Evolutionary conservation across 2,888 invertebrate species (phyloP).

Genomic region (Achlya flavicornis): DNA sequence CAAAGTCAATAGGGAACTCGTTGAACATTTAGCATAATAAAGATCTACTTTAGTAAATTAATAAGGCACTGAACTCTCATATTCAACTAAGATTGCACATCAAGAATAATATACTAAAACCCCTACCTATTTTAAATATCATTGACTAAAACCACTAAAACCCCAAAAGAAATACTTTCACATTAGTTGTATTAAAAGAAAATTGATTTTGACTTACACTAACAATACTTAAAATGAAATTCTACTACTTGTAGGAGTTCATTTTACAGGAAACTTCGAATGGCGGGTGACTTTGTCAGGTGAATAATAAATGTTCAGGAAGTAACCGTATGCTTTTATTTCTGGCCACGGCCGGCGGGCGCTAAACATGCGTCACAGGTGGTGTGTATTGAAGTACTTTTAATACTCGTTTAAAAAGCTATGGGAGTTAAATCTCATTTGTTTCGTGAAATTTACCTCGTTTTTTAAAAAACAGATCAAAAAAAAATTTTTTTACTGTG

Average conservation of each 20-base stretch:
- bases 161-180: no score
- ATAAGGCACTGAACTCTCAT: no score
- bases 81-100: neutral
- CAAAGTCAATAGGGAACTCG: no score
- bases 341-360: constrained; percentile 40
- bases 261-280: constrained; percentile 62
- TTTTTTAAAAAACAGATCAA: neutral
- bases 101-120: no score
- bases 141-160: no score
- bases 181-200: neutral
- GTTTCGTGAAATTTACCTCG: neutral
- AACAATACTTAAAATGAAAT: constrained; percentile 63
- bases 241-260: constrained; percentile 38
- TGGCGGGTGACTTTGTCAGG: constrained; percentile 66
- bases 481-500: neutral
- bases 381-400: neutral
- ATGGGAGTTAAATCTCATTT: constrained; percentile 21
- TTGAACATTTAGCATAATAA: no score
- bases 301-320: constrained; percentile 72
- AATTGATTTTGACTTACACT: constrained; percentile 32
- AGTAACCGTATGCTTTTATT: constrained; percentile 58
- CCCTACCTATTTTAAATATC: no score
- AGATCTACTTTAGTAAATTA: no score
- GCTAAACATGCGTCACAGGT: constrained; percentile 11
- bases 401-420: neutral